A percentile compares a stretch with the other conserved stretches of the same genome.
phyloP scores from a whole-genome alignment of 2,888 invertebrate genomes.

The Pammene aurita region DNA sequence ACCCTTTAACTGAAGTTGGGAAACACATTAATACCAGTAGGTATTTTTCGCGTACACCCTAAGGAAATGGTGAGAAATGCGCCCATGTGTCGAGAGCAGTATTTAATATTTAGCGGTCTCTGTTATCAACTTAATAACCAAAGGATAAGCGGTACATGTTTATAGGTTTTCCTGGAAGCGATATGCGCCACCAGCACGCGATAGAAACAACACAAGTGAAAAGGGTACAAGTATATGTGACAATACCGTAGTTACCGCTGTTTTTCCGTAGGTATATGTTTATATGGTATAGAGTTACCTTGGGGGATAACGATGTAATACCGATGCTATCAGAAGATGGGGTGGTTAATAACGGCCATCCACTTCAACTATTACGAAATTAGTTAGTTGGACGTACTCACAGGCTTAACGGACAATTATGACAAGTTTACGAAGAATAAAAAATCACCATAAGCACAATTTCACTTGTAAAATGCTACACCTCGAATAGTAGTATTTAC shows the following conservation, averaged over 20 bases:
- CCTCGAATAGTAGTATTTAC: too few species aligned
- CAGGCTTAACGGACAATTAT: not conserved
- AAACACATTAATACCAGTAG: too few species aligned
- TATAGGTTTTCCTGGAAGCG: conserved; percentile 31
- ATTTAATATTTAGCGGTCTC: not conserved
- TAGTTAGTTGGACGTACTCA: conserved; percentile 24
- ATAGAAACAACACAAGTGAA: conserved; percentile 14
- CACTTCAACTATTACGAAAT: conserved; percentile 34
- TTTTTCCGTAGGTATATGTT: not conserved
- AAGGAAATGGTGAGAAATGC: too few species aligned
- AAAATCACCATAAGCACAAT: too few species aligned
- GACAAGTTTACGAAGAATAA: too few species aligned
- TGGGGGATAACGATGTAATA: conserved; percentile 49
- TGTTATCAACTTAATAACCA: conserved; percentile 22
- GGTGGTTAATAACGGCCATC: conserved; percentile 44
- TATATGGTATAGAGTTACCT: conserved; percentile 42
- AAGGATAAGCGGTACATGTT: conserved; percentile 19
- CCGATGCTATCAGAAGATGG: conserved; percentile 53
- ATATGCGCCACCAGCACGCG: conserved; percentile 30
- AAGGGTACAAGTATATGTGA: conserved; percentile 18
- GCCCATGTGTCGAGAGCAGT: not conserved
- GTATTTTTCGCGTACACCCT: too few species aligned
- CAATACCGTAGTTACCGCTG: not conserved
- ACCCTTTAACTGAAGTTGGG: too few species aligned
- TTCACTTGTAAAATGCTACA: too few species aligned